phyloP scores from a whole-genome alignment of 2,113 vertebrate genomes.

The Eonycteris spelaea region DNA sequence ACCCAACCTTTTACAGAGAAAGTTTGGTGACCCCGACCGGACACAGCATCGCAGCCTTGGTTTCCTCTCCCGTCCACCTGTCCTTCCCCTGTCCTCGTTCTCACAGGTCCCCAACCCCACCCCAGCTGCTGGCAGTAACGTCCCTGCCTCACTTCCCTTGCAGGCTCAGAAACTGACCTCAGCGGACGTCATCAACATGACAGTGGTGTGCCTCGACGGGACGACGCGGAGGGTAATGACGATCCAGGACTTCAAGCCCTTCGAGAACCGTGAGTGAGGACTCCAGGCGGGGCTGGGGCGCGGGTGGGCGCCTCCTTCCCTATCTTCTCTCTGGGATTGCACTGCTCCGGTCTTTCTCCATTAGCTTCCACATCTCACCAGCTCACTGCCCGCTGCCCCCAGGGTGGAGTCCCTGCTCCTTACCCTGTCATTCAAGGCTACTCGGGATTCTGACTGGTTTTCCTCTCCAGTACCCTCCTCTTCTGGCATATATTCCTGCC shows the following conservation, averaged over 20 bases:
- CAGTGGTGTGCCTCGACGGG: background rate
- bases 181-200: background rate
- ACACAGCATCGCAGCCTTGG: accelerated
- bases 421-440: background rate
- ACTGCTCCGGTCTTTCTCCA: background rate
- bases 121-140: background rate
- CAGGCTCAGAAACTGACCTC: slow-evolving; percentile 36
- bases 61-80: background rate
- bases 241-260: slow-evolving; percentile 41
- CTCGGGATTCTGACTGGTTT: background rate
- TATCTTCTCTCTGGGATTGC: background rate
- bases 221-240: background rate
- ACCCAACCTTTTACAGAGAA: background rate
- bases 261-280: slow-evolving; percentile 58
- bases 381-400: background rate
- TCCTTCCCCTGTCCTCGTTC: no score
- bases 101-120: background rate
- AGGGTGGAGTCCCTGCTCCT: background rate
- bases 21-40: background rate
- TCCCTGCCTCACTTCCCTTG: background rate
- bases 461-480: background rate
- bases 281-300: background rate
- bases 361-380: background rate
- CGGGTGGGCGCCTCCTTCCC: no score
- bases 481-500: accelerated